Evolutionary conservation across 2,888 invertebrate species (phyloP), one percentile per base, ranked within the genome.

Genomic region (Drosophila nigritarsus): DNA sequence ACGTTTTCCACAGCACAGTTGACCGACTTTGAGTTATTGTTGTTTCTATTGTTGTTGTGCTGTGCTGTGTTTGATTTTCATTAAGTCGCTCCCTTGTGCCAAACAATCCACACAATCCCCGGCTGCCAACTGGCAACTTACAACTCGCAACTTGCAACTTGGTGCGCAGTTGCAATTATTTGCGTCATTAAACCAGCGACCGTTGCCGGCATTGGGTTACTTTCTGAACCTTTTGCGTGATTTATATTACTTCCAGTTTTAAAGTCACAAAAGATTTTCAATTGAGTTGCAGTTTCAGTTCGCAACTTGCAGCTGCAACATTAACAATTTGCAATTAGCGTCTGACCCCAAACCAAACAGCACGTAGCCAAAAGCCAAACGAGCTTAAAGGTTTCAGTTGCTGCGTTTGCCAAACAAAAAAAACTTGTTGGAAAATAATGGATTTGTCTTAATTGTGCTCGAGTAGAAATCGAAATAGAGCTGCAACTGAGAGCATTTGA

Each of bases 181-280:
- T 90, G 87, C 87, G 83, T 83, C 87, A 87, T 87, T 87, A 85
- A 86, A 63, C 87, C 75, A 59, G 71, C 89, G 73, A 74, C 78
- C 78, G 72, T 60, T 74, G 65, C 50, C 45, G 61, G 66, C 72
- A 76, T 74, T 71, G 78, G 82, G 73, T 80, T 78, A 87, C 75
- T 80, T 61, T 63, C 65, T 65, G 75, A 85, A 87, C 85, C 88
- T 85, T 89, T 85, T 82, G 87, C 73, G 76, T 87, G 90, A 85
- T 85, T 85, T 89, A 85, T 85, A 82, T 79, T 89, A 79, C 88
- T 85, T 85, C 50, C 70, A 78, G 62, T 73, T 65, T 89, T 74
- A 75, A 84, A 89, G 82, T 87, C 80, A 82, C 82, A 66, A 79
- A 85, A 85, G 69, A 70, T 67, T 82, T 81, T 78, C 78, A 78